Base-by-base conservation (phyloP, 2,888 invertebrate genomes). In the Idaea dimidiata region DNA sequence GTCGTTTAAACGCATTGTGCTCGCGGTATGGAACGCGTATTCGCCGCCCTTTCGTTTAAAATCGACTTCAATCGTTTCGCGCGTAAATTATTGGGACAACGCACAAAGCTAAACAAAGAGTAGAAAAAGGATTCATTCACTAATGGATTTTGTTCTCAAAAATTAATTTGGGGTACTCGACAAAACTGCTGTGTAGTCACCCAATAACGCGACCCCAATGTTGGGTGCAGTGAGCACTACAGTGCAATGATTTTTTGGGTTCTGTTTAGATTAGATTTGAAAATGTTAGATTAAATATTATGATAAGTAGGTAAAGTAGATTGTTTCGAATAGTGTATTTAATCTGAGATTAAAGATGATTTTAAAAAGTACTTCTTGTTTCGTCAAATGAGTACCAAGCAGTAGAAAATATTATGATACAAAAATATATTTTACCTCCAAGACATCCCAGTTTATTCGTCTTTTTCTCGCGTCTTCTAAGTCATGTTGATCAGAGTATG, bases 101-200 rank as follows among this genome's bases (percentile, higher is more conserved):
- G 84, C 87, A 89, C 88, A 87, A 86, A 83, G 84, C 88, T 86
- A 86, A 83, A 91, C 89, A 91, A 91, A 83, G 79, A 70, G 72
- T 80, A 77, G 81, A 88, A 87, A 88, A 89, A 89, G 87, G 77
- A 78, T 80, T 83, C 82, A 88, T 87, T 87, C 88, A 84, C 90
- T 91, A 91, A 91, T 91, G 90, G 87, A 90, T 91, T 89, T 89
- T 89, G 88, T 90, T 91, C 89, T 88, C 85, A 87, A 88, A 90
- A 88, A 91, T 91, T 91, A 89, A 91, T 91, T 91, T 88, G 87
- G 90, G 90, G 90, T 89, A 88, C 88, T 88, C 81, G 82, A 88
- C 86, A 83, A 86, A 86, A 86, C 81, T 82, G 79, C 74, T 84
- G 78, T 86, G 89, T 88, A 87, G 83, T 80, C 88, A 88, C 86